A percentile compares a stretch with the other conserved stretches of the same genome.
Evolutionary conservation across 37 sponge, comb jelly and placozoan species (phyloP).

Genomic region (Halichondria panicea): DNA sequence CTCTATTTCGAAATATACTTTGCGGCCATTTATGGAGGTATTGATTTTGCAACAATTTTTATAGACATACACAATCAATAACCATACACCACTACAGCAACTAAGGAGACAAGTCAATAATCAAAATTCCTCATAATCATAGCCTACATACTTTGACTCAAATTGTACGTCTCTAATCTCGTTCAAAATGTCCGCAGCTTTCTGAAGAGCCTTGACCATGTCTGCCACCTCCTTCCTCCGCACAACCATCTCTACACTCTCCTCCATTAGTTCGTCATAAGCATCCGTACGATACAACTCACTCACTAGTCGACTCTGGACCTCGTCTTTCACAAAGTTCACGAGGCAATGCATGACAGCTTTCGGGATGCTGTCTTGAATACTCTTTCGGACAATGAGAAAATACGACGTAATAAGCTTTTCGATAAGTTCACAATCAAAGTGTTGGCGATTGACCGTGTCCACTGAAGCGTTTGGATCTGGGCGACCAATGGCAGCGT

Average conservation of each 20-base stretch:
- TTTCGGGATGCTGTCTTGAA: conserved; percentile 96
- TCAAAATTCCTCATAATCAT: too few species aligned
- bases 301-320: conserved; percentile 87
- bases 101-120: too few species aligned
- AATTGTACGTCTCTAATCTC: conserved; percentile 84
- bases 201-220: conserved; percentile 87
- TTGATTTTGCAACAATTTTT: too few species aligned
- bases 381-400: conserved; percentile 89
- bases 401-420: conserved; percentile 91
- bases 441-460: conserved; percentile 37
- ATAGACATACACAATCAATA: too few species aligned
- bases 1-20: too few species aligned
- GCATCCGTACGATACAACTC: conserved; percentile 83
- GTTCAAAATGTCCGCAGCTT: conserved; percentile 64
- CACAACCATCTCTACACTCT: conserved; percentile 53
- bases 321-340: conserved; percentile 78
- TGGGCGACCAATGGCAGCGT: background rate
- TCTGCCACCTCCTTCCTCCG: conserved; percentile 72
- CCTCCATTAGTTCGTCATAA: conserved; percentile 83
- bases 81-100: too few species aligned
- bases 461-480: background rate
- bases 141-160: conserved; percentile 47
- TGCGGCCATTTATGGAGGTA: too few species aligned
- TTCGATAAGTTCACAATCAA: conserved; percentile 83
- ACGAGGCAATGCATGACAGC: conserved; percentile 98